Evolutionary conservation across 2,888 invertebrate genomes (phyloP).

Genomic region (Mesorhabditis belari): DNA sequence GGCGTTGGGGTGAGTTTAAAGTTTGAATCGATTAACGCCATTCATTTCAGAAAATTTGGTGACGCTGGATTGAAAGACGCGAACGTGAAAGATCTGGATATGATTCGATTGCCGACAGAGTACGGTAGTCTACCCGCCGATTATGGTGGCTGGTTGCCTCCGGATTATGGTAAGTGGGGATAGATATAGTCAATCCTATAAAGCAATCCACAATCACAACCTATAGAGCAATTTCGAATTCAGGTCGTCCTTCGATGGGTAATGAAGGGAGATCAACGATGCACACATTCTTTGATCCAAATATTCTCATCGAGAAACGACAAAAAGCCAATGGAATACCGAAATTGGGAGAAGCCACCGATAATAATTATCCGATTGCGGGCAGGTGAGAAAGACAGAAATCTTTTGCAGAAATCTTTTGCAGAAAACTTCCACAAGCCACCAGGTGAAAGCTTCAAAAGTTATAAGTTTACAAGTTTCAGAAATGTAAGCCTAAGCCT

Average conservation of each 20-base stretch:
- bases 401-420: too few relatives aligned
- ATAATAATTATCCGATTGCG: not conserved
- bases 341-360: not conserved
- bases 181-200: not conserved
- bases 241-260: constrained; percentile 28
- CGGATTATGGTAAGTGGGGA: constrained; percentile 1
- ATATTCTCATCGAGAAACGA: not conserved
- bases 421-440: too few relatives aligned
- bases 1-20: not conserved
- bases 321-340: not conserved
- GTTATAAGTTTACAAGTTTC: too few relatives aligned
- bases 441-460: too few relatives aligned
- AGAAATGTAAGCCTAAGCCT: too few relatives aligned
- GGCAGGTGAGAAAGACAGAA: too few relatives aligned
- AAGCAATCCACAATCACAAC: too few relatives aligned
- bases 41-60: not conserved
- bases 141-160: constrained; percentile 29
- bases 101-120: constrained; percentile 35
- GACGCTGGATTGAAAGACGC: too few relatives aligned
- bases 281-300: constrained; percentile 26
- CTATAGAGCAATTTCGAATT: too few relatives aligned
- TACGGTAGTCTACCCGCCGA: constrained; percentile 32
- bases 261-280: constrained; percentile 30
- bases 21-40: not conserved
- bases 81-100: constrained; percentile 12